phyloP scores from a whole-genome alignment of 2,113 vertebrate species.

The Hippocampus guttulatus region DNA sequence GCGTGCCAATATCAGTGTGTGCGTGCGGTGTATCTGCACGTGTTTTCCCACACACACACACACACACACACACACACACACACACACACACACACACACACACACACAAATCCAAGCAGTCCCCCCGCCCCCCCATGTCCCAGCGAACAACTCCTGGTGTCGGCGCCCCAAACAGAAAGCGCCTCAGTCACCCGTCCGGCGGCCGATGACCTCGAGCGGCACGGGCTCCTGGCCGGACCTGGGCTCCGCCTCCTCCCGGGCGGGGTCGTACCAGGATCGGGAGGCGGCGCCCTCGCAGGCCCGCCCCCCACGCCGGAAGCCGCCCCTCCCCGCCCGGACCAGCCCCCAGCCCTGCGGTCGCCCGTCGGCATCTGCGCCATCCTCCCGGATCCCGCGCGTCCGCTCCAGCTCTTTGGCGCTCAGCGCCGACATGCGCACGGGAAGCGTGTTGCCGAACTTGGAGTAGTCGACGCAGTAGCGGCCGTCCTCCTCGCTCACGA shows the following conservation, averaged over 20 bases:
- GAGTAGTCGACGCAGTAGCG: conserved; percentile 79
- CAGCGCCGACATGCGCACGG: conserved; percentile 69
- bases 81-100: too few species aligned
- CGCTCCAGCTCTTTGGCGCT: conserved; percentile 76
- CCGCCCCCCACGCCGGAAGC: conserved; percentile 68
- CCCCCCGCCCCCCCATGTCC: too few species aligned
- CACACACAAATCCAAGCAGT: background rate
- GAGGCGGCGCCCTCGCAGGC: conserved; percentile 44
- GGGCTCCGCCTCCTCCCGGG: conserved; percentile 49
- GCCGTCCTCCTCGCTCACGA: conserved; percentile 77
- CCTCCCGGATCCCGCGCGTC: conserved; percentile 62
- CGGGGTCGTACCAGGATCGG: conserved; percentile 63
- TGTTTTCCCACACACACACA: too few species aligned
- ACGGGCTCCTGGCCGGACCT: conserved; percentile 63
- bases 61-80: too few species aligned
- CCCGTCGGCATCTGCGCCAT: conserved; percentile 18
- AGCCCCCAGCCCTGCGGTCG: conserved; percentile 71
- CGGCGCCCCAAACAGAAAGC: background rate
- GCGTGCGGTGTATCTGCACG: too few species aligned
- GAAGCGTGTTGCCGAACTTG: conserved; percentile 80
- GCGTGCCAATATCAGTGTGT: too few species aligned
- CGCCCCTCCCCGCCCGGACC: conserved; percentile 72
- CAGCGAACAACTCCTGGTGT: too few species aligned
- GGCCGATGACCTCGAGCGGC: conserved; percentile 71
- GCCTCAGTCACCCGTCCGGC: conserved; percentile 48